Base-by-base conservation (phyloP, 2,888 invertebrate genomes). In the Tinea semifulvella region DNA sequence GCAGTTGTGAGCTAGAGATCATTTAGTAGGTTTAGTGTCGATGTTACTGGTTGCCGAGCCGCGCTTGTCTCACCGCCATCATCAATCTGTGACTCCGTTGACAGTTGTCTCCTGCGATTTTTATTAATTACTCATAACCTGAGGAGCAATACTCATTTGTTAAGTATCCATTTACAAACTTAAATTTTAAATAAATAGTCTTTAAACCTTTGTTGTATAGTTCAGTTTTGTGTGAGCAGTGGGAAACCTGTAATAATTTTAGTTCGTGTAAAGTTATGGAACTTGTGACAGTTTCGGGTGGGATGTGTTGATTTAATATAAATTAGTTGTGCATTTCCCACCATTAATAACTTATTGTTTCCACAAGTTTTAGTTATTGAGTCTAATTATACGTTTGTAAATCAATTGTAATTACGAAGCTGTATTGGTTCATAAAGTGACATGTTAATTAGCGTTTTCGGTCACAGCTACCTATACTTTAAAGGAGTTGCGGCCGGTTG, bases 51-150 rank as follows among this genome's bases (percentile, higher is more conserved):
- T 16, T 18, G 36, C 10, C n/a, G 36, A 18, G 8, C 36, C 36
- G 46, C 52, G 53, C 50, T 55, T 53, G 59, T 48, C 53, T 64
- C 58, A 52, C 49, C 2, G 53, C 49, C 53, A 61, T 60, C 70
- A 75, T 71, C 66, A 73, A 70, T 73, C 61, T 22, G 53, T 65
- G 56, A 53, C 52, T 56, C 47, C 49, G 54, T 51, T 28, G 43
- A 43, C 46, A 39, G 58, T 58, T 55, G 52, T 51, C 40, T 10
- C 51, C 55, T 52, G 52, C 57, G 50, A 52, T 58, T 59, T 60
- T 56, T 57, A 52, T 53, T 55, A 56, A 63, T 64, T 63, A 61
- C 56, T 67, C 64, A 61, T 57, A 50, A 7, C 19, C 14, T 22
- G n/a, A 27, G 31, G 31, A 13, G n/a, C 22, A 13, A n/a, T n/a